These are phyloP conservation scores for Romanogobio albipinnatus DNA, from an alignment of 2,113 vertebrate species.

Conservation along the genomic window DNA sequence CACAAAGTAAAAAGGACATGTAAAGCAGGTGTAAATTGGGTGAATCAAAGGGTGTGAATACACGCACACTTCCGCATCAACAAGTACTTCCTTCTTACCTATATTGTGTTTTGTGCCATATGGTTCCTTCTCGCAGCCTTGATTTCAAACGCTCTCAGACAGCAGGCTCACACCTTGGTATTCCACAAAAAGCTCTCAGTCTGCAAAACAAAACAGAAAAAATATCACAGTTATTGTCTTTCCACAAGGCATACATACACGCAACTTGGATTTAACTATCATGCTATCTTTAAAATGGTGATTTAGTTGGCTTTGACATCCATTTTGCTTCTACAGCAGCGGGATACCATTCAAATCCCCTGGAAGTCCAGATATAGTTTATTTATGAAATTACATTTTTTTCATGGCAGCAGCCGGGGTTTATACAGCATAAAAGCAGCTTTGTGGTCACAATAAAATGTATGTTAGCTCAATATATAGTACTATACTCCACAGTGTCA, in stretches of 20 bases:
- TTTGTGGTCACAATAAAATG: background rate
- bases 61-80: background rate
- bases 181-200: constrained; percentile 18
- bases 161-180: constrained; percentile 14
- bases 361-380: background rate
- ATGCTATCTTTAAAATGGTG: background rate
- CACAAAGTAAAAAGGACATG: background rate
- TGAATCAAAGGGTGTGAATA: background rate
- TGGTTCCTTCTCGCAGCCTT: constrained; percentile 59
- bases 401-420: background rate
- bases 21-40: background rate
- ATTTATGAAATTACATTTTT: background rate
- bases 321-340: background rate
- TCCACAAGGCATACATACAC: background rate
- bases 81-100: constrained; percentile 64
- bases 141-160: constrained; percentile 62
- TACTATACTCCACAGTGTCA: background rate
- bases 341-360: background rate
- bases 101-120: constrained; percentile 71
- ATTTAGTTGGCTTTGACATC: constrained; percentile 4
- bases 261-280: background rate
- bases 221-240: background rate
- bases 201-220: constrained; percentile 42
- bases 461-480: background rate
- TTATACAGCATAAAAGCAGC: background rate